A percentile compares a stretch with the other conserved stretches of the same genome.
Evolutionary conservation across 2,888 invertebrate genomes (phyloP).

Genomic region (Tubiluchus corallicola): DNA sequence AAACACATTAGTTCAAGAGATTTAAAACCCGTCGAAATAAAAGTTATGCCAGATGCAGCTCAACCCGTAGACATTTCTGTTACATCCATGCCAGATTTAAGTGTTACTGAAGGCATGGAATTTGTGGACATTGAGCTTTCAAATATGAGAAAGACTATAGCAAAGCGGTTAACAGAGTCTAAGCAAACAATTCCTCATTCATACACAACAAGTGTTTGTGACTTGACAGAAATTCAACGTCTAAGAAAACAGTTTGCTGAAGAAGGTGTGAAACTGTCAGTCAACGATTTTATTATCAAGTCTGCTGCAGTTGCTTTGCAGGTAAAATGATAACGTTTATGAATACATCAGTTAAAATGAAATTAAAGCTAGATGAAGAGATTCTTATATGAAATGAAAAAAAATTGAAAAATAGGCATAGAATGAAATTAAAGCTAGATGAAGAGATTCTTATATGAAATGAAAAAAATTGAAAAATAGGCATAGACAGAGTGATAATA

Average conservation of each 20-base stretch:
- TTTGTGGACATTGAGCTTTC: constrained; percentile 39
- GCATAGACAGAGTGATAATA: too few relatives aligned
- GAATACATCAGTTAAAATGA: too few relatives aligned
- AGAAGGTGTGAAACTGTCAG: constrained; percentile 38
- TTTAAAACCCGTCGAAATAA: constrained; percentile 9
- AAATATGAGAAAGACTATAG: constrained; percentile 41
- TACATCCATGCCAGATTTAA: constrained; percentile 8
- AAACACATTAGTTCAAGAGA: background rate
- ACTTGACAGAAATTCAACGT: constrained; percentile 34
- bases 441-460: too few relatives aligned
- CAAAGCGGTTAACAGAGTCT: constrained; percentile 42
- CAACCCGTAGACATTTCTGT: constrained; percentile 5
- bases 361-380: too few relatives aligned
- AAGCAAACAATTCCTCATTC: constrained; percentile 47
- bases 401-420: too few relatives aligned
- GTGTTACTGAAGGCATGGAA: constrained; percentile 9
- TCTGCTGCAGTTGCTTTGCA: constrained; percentile 40
- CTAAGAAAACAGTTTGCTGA: constrained; percentile 34
- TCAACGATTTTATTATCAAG: constrained; percentile 47
- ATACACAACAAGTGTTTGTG: constrained; percentile 39
- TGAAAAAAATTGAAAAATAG: too few relatives aligned
- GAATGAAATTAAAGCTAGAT: too few relatives aligned
- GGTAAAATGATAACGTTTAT: constrained; percentile 20
- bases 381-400: too few relatives aligned
- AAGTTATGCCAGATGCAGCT: constrained; percentile 8